These are phyloP conservation scores for Chauna torquata DNA, from an alignment of 2,113 vertebrate genomes.

Conservation along the genomic window DNA sequence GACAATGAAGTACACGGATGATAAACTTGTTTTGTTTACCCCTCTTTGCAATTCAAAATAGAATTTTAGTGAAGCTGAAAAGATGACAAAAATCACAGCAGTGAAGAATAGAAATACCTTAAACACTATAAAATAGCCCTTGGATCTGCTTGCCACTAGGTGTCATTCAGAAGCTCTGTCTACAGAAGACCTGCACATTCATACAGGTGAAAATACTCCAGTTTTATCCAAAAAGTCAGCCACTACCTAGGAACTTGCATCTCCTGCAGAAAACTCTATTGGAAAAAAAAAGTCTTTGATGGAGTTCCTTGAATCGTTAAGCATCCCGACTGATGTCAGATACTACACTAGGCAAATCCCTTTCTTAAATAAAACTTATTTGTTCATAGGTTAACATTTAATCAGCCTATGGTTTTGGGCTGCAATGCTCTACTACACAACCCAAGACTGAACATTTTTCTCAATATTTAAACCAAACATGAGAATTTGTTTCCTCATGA, in stretches of 20 bases:
- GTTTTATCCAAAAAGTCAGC: background rate
- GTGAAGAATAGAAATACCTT: background rate
- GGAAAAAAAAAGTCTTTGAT: background rate
- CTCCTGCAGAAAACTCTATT: background rate
- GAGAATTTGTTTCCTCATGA: background rate
- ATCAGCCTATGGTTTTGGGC: background rate
- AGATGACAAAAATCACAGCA: background rate
- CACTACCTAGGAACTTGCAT: background rate
- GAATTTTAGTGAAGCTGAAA: constrained; percentile 8
- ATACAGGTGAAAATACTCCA: background rate
- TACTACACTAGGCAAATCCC: background rate
- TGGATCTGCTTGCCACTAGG: background rate
- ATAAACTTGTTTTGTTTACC: background rate
- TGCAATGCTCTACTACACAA: background rate
- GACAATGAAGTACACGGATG: background rate
- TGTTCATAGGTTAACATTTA: background rate
- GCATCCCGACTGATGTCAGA: background rate
- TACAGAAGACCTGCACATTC: background rate
- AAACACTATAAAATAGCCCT: background rate
- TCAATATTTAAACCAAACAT: background rate
- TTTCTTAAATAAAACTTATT: background rate
- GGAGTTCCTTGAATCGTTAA: background rate
- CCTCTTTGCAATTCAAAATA: constrained; percentile 11
- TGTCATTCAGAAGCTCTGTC: background rate
- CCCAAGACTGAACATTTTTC: background rate